Evolutionary conservation across 1,140 invertebrate genomes (phyloP).

Genomic region (Apis cerana): DNA sequence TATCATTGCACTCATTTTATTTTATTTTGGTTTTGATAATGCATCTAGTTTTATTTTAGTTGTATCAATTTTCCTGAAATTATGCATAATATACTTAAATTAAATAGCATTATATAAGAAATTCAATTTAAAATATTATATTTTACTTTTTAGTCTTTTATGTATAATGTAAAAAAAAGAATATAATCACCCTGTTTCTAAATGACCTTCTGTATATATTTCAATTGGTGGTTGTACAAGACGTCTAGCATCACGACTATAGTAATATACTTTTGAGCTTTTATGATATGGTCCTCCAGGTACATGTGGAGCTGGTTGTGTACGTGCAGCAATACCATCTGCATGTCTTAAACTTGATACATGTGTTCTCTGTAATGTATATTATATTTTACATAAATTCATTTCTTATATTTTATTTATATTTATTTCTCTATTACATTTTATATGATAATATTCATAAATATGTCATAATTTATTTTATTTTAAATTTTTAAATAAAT

Average conservation of each 20-base stretch:
- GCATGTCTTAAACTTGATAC: constrained; percentile 83
- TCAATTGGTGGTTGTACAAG: constrained; percentile 86
- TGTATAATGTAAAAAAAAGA: not conserved
- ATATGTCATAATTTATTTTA: no score
- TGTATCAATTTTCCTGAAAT: constrained; percentile 18
- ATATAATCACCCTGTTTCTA: constrained; percentile 49
- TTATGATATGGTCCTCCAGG: constrained; percentile 89
- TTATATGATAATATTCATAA: no score
- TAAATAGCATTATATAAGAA: not conserved
- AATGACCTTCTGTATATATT: constrained; percentile 33
- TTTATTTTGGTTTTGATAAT: constrained; percentile 21
- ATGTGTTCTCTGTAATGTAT: constrained; percentile 22
- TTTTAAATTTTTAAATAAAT: not conserved
- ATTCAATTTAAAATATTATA: not conserved
- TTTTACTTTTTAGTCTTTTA: not conserved
- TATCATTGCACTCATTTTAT: not conserved
- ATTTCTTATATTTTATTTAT: not conserved
- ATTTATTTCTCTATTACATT: not conserved
- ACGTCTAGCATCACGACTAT: constrained; percentile 87
- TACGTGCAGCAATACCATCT: constrained; percentile 84
- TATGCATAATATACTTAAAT: not conserved
- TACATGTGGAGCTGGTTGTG: constrained; percentile 88
- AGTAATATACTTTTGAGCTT: constrained; percentile 90
- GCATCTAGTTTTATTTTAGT: not conserved
- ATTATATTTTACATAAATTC: not conserved